Evolutionary conservation across 1,140 invertebrate species (phyloP), one percentile per base, ranked within the genome.

Genomic region (Thaumetopoea pityocampa): DNA sequence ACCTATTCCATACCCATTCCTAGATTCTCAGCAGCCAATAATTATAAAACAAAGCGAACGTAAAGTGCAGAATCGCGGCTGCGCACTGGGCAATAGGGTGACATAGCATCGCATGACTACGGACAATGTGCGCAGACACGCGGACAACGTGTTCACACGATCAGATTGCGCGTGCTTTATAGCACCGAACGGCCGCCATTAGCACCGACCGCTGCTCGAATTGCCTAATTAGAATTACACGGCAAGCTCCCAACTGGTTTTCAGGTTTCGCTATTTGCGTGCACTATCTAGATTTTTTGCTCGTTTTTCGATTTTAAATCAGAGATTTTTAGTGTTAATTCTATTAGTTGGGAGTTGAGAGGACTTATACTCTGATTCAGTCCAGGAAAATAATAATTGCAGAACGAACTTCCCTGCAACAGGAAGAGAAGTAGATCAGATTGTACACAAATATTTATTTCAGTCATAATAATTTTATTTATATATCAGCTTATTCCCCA

Each of bases 211-310:
- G 58, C 59, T 58, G 58, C 60, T 53, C 59, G 70, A 62, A 73
- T 79, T 76, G 72, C 68, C 78, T 82, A 82, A 82, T 82, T 82
- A 82, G 76, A 79, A 77, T 71, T 71, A 73, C 74, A 73, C 56
- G 57, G 60, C 43, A 33, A 15, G 23, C 20, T 57, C 24, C 35
- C 34, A 44, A 62, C 69, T 58, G 67, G 68, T 73, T 64, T 63
- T 72, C 56, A 54, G 58, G 51, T 65, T 70, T 59, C 49, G 61
- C 65, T 67, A 61, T 57, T 61, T 45, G 37, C 42, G 32, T 46
- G 26, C 47, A 4, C 16, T 17, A 41, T 54, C 41, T 44, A 33
- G 33, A 43, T 43, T 42, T 29, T 17, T 6, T 20, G 19, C 19
- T 34, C 15, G 9, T 14, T 19, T 38, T 22, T 28, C 29, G 30